These are phyloP conservation scores for Hippocampus zosterae DNA, from an alignment of 2,113 vertebrate genomes.

Conservation along the genomic window DNA sequence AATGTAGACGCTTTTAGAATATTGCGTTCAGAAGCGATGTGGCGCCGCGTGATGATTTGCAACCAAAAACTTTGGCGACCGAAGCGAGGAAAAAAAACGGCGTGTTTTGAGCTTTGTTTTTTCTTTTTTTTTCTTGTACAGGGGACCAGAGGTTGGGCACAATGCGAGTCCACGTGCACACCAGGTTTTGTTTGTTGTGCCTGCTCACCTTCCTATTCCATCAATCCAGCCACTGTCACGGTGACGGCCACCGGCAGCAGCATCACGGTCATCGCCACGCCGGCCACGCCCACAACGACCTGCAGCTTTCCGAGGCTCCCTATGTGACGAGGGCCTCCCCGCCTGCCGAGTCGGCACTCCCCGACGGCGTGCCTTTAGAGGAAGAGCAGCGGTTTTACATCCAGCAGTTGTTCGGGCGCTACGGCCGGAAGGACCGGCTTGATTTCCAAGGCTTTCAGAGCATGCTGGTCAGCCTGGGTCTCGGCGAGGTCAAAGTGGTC, in stretches of 20 bases:
- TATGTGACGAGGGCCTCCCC: constrained; percentile 60
- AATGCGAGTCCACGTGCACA: constrained; percentile 94
- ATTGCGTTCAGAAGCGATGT: neutral
- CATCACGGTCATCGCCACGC: constrained; percentile 42
- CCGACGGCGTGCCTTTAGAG: constrained; percentile 71
- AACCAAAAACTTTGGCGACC: too few relatives aligned
- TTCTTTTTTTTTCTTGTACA: constrained; percentile 28
- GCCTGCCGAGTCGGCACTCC: constrained; percentile 37
- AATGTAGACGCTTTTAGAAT: constrained; percentile 12
- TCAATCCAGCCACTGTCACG: constrained; percentile 87
- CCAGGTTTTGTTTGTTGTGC: constrained; percentile 95
- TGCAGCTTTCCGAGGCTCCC: constrained; percentile 79
- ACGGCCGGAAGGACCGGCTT: constrained; percentile 84
- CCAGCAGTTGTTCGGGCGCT: constrained; percentile 86
- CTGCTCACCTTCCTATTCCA: constrained; percentile 92
- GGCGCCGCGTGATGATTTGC: neutral
- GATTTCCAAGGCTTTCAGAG: constrained; percentile 89
- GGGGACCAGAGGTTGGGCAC: constrained; percentile 59
- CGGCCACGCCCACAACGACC: constrained; percentile 71
- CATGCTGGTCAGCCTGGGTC: constrained; percentile 85
- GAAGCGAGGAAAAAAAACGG: too few relatives aligned
- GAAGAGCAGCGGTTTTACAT: constrained; percentile 90
- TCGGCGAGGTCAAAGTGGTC: constrained; percentile 88
- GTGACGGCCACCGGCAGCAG: constrained; percentile 68
- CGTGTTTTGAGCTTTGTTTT: neutral